Conservation (phyloP, 2,888 invertebrate genomes). For the Ormia ochracea region DNA sequence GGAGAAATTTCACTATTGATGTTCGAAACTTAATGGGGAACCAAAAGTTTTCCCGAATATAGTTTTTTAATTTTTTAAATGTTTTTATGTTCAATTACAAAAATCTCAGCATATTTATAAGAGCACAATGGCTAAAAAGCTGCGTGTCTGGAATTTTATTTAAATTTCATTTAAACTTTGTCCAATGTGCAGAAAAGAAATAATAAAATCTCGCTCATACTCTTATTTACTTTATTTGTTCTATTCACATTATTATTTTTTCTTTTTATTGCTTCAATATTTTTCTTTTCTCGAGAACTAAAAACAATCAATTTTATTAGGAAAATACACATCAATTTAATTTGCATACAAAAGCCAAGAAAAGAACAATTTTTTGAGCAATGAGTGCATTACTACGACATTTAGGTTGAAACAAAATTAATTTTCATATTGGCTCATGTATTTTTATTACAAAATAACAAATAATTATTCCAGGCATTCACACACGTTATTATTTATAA, state of each 20-base stretch:
- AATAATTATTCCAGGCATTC: conserved; percentile 30
- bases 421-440: conserved; percentile 15
- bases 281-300: background rate
- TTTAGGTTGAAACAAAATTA: conserved; percentile 41
- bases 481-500: conserved; percentile 54
- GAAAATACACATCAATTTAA: conserved; percentile 27
- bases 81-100: no score
- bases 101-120: background rate
- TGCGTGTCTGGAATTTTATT: conserved; percentile 60
- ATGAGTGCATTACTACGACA: background rate
- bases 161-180: conserved; percentile 43
- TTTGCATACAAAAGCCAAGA: conserved; percentile 28
- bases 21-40: no score
- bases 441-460: conserved; percentile 25
- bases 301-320: conserved; percentile 39
- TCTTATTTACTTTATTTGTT: background rate
- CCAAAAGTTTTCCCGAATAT: no score
- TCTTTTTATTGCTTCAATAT: conserved; percentile 1
- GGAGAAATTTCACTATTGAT: no score
- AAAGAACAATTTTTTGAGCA: conserved; percentile 12
- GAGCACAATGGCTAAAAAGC: conserved; percentile 40
- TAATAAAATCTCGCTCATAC: background rate
- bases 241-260: background rate
- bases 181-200: background rate
- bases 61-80: no score